Conservation (phyloP, 2,888 invertebrate species). For the Steinernema carpocapsae region DNA sequence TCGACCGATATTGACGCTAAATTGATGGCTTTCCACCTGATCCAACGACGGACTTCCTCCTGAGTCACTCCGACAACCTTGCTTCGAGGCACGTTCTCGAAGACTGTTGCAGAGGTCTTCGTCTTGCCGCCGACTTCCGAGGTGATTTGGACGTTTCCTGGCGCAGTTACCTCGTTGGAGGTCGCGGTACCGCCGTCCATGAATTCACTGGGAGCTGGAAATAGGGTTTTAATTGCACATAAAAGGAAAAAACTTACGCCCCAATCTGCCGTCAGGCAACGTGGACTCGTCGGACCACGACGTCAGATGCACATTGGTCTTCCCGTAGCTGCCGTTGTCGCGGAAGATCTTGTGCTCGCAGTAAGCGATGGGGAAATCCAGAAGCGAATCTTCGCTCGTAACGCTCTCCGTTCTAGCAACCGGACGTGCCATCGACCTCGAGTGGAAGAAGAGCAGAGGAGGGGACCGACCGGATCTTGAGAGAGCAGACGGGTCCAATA, state of each 20-base stretch:
- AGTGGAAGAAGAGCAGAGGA: too few species aligned
- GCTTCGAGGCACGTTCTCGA: too few species aligned
- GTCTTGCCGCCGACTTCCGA: background rate
- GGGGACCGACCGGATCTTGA: too few species aligned
- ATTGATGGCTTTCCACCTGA: too few species aligned
- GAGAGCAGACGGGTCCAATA: too few species aligned
- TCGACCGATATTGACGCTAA: too few species aligned
- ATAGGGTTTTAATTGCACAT: background rate
- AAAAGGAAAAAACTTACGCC: background rate
- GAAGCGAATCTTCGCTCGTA: background rate
- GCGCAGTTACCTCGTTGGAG: too few species aligned
- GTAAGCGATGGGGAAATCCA: background rate
- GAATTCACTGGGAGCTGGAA: background rate
- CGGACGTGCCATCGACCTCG: slow-evolving; percentile 1
- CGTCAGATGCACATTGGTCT: background rate
- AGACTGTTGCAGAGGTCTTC: too few species aligned
- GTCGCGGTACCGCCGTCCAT: background rate
- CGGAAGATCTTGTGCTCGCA: background rate
- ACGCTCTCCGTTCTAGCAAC: too few species aligned
- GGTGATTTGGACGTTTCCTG: background rate
- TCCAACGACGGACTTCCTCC: too few species aligned
- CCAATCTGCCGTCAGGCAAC: background rate
- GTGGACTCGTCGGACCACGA: slow-evolving; percentile 6
- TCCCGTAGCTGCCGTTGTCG: background rate
- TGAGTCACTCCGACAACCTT: too few species aligned